phyloP scores from a whole-genome alignment of 2,888 invertebrate species.

The Beris morrisii region DNA sequence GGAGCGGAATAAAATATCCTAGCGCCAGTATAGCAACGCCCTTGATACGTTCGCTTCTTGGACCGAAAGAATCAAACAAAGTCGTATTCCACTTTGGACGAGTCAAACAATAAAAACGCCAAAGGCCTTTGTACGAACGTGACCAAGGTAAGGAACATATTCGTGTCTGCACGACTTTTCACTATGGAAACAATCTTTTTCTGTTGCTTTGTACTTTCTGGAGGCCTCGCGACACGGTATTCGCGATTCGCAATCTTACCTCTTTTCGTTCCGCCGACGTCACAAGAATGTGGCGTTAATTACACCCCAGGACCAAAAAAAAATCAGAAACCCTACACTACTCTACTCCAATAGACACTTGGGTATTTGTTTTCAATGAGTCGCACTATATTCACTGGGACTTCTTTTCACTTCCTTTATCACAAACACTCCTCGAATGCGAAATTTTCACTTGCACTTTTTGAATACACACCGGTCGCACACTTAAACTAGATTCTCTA shows the following conservation, averaged over 20 bases:
- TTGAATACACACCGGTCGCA: too few species aligned
- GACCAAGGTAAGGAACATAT: neutral
- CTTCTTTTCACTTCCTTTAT: too few species aligned
- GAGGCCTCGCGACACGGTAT: neutral
- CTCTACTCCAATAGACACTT: too few species aligned
- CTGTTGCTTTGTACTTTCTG: neutral
- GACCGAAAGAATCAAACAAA: neutral
- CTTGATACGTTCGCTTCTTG: slow-evolving; percentile 4
- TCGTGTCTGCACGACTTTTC: slow-evolving; percentile 2
- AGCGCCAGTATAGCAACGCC: slow-evolving; percentile 14
- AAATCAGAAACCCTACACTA: too few species aligned
- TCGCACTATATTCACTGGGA: too few species aligned
- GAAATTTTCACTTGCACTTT: too few species aligned
- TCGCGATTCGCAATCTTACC: slow-evolving; percentile 13
- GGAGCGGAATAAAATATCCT: too few species aligned
- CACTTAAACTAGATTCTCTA: too few species aligned
- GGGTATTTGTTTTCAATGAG: too few species aligned
- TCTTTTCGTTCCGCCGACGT: slow-evolving; percentile 1
- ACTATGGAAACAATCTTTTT: slow-evolving; percentile 18
- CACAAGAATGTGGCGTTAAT: too few species aligned
- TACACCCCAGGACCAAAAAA: too few species aligned
- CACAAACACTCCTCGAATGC: too few species aligned
- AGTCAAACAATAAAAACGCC: neutral
- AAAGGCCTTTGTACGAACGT: neutral
- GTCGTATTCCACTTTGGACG: neutral